Conservation (phyloP, 1,140 invertebrate genomes). For the Dendroctonus ponderosae region DNA sequence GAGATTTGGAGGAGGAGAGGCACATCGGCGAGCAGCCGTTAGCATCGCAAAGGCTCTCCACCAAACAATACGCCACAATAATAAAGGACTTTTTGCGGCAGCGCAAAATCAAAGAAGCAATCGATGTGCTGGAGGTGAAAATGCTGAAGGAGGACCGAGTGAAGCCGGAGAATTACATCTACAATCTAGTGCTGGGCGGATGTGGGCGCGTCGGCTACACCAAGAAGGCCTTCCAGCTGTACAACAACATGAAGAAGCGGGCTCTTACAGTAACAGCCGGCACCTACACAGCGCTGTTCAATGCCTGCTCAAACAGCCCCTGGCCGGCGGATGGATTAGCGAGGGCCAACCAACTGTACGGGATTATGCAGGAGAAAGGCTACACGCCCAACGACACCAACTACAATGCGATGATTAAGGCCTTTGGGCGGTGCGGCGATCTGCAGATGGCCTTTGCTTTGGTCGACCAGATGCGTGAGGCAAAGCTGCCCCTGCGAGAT, state of each 20-base stretch:
- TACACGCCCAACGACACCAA: conserved; percentile 71
- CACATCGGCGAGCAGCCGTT: conserved; percentile 53
- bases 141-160: conserved; percentile 75
- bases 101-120: conserved; percentile 67
- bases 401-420: conserved; percentile 88
- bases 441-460: conserved; percentile 73
- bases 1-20: conserved; percentile 58
- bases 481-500: conserved; percentile 61
- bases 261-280: conserved; percentile 64
- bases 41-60: conserved; percentile 53
- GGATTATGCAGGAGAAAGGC: conserved; percentile 67
- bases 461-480: conserved; percentile 78
- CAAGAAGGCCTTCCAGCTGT: conserved; percentile 80
- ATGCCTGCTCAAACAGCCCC: conserved; percentile 82
- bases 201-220: conserved; percentile 80
- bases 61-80: conserved; percentile 63
- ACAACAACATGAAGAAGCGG: conserved; percentile 76
- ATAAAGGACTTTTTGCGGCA: conserved; percentile 66
- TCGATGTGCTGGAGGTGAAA: conserved; percentile 69
- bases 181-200: conserved; percentile 73
- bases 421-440: conserved; percentile 80
- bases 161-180: conserved; percentile 75
- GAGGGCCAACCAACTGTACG: conserved; percentile 63
- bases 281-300: conserved; percentile 82
- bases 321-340: conserved; percentile 61